Percentiles rank a stretch among this genome's conserved stretches.
These are phyloP conservation scores for Andrena flavipes DNA, from an alignment of 2,888 invertebrate genomes.

Conservation along the genomic window DNA sequence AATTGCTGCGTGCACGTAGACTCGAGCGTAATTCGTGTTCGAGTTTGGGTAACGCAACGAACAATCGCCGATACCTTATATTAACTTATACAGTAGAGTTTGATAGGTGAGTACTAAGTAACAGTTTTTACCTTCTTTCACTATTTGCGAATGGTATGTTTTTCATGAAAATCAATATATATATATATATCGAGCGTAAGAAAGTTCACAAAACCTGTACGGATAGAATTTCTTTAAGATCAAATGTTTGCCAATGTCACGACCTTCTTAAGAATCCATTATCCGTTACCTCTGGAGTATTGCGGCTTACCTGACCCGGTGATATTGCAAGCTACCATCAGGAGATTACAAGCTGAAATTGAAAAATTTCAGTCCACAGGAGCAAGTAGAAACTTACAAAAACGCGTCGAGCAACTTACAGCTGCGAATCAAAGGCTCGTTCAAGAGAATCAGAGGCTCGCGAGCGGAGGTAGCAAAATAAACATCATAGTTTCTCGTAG, in stretches of 20 bases:
- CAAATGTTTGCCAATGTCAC: conserved; percentile 63
- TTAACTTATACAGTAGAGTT: conserved; percentile 86
- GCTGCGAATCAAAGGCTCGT: conserved; percentile 71
- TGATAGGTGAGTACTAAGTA: conserved; percentile 83
- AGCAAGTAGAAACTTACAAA: conserved; percentile 76
- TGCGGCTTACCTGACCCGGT: conserved; percentile 86
- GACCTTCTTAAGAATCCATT: conserved; percentile 84
- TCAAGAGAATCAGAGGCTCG: conserved; percentile 74
- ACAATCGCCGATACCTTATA: conserved; percentile 86
- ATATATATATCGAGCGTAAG: neutral
- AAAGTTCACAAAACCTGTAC: conserved; percentile 1
- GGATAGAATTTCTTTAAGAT: conserved; percentile 21
- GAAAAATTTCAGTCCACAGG: conserved; percentile 78
- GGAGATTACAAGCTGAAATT: conserved; percentile 85
- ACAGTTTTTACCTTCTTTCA: neutral
- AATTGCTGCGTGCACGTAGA: conserved; percentile 84
- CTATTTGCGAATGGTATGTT: neutral
- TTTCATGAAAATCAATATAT: neutral
- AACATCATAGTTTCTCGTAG: neutral
- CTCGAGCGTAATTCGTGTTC: conserved; percentile 75
- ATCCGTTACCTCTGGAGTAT: conserved; percentile 86
- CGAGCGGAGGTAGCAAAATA: conserved; percentile 61
- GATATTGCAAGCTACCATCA: conserved; percentile 85
- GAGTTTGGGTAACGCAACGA: conserved; percentile 73
- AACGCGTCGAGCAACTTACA: conserved; percentile 76